Evolutionary conservation across 2,113 vertebrate species (phyloP).

Genomic region (Taurulus bubalis): DNA sequence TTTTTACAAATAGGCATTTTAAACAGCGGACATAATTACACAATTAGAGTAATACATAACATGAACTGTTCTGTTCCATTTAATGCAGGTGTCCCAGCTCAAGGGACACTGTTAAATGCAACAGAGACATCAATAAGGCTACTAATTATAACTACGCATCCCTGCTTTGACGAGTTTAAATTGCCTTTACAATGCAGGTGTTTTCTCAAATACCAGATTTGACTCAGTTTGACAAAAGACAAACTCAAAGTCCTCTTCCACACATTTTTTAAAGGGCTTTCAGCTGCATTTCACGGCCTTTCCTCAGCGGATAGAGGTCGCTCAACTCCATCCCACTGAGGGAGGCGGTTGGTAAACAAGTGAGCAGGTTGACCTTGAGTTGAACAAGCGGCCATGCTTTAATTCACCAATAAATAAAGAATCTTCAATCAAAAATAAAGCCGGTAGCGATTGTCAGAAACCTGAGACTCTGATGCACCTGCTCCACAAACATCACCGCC

Average conservation of each 20-base stretch:
- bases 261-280: not conserved
- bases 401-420: conserved; percentile 7
- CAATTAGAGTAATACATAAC: not conserved
- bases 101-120: not conserved
- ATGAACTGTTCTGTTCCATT: not conserved
- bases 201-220: not conserved
- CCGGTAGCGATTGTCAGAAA: conserved; percentile 37
- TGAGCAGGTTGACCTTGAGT: conserved; percentile 19
- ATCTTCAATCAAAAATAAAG: conserved; percentile 25
- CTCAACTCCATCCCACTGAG: not conserved
- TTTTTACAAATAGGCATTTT: not conserved
- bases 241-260: not conserved
- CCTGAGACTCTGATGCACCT: conserved; percentile 52
- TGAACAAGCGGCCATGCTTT: not conserved
- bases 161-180: not conserved
- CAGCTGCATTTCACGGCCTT: not conserved
- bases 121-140: not conserved
- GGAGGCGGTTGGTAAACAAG: not conserved
- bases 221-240: no score
- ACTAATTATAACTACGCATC: not conserved
- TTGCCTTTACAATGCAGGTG: not conserved
- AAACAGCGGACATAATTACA: not conserved
- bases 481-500: conserved; percentile 46
- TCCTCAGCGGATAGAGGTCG: not conserved
- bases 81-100: not conserved